A percentile compares a stretch with the other conserved stretches of the same genome.
These are phyloP conservation scores for Aphelinus certus DNA, from an alignment of 1,140 invertebrate species.

Conservation along the genomic window DNA sequence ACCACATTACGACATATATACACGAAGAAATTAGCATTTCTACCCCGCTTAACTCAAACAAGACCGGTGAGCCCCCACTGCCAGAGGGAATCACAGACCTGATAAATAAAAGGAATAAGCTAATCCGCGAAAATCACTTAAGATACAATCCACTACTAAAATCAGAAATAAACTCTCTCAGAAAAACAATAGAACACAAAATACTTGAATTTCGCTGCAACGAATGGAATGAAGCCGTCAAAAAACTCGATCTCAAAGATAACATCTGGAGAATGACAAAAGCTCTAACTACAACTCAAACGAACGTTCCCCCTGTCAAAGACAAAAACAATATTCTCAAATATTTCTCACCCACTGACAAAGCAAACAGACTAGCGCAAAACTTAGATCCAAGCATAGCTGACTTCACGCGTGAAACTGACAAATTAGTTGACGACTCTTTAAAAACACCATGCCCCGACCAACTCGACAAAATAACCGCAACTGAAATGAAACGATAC, in stretches of 20 bases:
- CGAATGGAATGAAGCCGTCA: slow-evolving; percentile 11
- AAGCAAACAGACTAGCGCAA: slow-evolving; percentile 12
- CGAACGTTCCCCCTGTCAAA: slow-evolving; percentile 1
- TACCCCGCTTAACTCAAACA: slow-evolving; percentile 7
- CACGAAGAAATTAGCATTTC: slow-evolving; percentile 4
- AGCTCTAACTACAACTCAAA: not conserved
- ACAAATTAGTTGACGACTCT: not conserved
- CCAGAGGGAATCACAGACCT: slow-evolving; percentile 10
- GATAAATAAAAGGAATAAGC: slow-evolving; percentile 19
- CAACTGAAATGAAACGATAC: not conserved
- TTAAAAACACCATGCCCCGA: not conserved
- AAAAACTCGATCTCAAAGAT: slow-evolving; percentile 20
- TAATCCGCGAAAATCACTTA: not conserved
- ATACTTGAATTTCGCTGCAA: not conserved
- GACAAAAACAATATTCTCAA: not conserved
- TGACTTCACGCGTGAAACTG: not conserved
- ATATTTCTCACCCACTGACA: slow-evolving; percentile 15
- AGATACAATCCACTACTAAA: not conserved
- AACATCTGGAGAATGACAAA: slow-evolving; percentile 27
- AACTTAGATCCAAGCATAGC: not conserved
- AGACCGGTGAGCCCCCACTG: not conserved
- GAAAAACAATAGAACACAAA: slow-evolving; percentile 7
- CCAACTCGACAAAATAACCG: not conserved
- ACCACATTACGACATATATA: slow-evolving; percentile 7
- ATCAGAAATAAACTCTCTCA: slow-evolving; percentile 11